A percentile compares a stretch with the other conserved stretches of the same genome.
Conservation (phyloP, 2,797 vertebrate genomes). For the Squalus acanthias region DNA sequence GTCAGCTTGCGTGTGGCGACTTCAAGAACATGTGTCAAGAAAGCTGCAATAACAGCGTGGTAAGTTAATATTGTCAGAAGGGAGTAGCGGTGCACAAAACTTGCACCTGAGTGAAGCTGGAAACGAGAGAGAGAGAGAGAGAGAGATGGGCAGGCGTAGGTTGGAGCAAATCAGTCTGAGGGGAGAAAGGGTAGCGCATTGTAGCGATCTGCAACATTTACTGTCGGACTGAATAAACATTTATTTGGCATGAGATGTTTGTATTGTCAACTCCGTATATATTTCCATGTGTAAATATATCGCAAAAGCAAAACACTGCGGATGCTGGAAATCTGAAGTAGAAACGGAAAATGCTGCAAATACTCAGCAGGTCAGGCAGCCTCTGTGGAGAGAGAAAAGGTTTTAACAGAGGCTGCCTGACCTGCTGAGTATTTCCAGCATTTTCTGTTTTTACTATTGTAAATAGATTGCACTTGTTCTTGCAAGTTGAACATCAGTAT, state of each 20-base stretch:
- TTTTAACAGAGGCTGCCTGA: too few relatives aligned
- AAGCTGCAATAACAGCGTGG: constrained; percentile 1
- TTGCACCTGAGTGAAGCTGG: neutral
- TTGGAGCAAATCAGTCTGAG: neutral
- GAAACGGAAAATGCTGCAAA: too few relatives aligned
- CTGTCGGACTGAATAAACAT: neutral
- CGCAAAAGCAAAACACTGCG: too few relatives aligned
- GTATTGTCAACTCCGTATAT: neutral
- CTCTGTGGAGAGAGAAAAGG: too few relatives aligned
- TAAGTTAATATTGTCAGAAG: neutral
- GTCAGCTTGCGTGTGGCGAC: neutral
- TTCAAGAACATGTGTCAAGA: neutral
- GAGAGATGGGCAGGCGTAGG: neutral
- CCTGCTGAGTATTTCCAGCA: too few relatives aligned
- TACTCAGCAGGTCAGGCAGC: too few relatives aligned
- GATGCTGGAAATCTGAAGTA: too few relatives aligned
- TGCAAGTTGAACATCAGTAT: neutral
- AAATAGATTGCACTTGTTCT: neutral
- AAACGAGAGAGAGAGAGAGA: neutral
- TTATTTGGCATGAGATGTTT: neutral
- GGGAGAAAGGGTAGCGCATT: neutral
- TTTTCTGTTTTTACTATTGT: neutral
- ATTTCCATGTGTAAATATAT: neutral
- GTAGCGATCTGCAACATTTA: neutral
- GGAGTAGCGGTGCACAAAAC: neutral